These are phyloP conservation scores for Tretioscincus oriximinensis DNA, from an alignment of 2,113 vertebrate genomes.

Conservation along the genomic window DNA sequence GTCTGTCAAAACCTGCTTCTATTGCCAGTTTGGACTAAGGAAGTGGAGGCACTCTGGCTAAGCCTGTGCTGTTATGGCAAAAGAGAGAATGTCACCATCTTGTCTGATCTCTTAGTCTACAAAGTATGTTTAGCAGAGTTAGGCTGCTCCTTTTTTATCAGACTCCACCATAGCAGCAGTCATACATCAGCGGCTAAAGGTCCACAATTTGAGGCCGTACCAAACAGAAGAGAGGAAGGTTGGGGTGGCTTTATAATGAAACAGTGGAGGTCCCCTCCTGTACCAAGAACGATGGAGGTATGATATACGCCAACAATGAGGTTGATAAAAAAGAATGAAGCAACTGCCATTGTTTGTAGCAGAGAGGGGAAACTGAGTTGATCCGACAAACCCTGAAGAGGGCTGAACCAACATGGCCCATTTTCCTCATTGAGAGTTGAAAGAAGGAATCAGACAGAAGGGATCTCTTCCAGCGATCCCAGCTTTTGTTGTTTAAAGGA, in stretches of 20 bases:
- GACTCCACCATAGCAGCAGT: too few species aligned
- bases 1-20: not conserved
- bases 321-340: not conserved
- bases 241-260: not conserved
- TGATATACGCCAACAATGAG: too few species aligned
- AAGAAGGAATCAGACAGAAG: not conserved
- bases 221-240: too few species aligned
- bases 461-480: not conserved
- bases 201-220: too few species aligned
- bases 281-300: not conserved
- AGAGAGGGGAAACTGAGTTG: not conserved
- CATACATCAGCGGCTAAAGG: not conserved
- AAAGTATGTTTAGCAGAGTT: too few species aligned
- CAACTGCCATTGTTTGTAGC: not conserved
- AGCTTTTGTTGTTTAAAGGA: not conserved
- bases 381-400: too few species aligned
- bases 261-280: not conserved
- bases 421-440: not conserved
- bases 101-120: too few species aligned
- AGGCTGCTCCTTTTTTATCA: too few species aligned
- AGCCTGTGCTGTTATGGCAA: too few species aligned
- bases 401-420: not conserved
- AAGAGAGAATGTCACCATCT: too few species aligned
- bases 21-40: not conserved
- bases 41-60: too few species aligned